Percentiles rank a stretch among this genome's conserved stretches.
phyloP scores from a whole-genome alignment of 2,113 vertebrate genomes.

The Eudyptes chrysolophus region DNA sequence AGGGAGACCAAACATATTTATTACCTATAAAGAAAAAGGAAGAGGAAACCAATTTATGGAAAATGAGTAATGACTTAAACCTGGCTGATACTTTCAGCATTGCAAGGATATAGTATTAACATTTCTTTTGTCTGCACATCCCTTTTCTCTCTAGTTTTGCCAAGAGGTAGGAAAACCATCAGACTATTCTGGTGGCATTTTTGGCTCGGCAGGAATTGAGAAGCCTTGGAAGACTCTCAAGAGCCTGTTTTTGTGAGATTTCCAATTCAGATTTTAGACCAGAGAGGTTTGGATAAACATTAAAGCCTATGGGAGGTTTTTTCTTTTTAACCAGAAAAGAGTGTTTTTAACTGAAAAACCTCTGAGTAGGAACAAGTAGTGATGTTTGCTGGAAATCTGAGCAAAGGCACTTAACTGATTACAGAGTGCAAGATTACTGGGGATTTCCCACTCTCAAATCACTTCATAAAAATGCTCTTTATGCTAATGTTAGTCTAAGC shows the following conservation, averaged over 20 bases:
- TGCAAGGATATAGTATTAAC: not conserved
- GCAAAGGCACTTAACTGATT: slow-evolving; percentile 31
- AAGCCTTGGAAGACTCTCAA: slow-evolving; percentile 46
- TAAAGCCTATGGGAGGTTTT: slow-evolving; percentile 31
- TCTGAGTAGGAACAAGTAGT: slow-evolving; percentile 19
- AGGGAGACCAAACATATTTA: not conserved
- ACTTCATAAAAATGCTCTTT: slow-evolving; percentile 26
- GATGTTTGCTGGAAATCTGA: slow-evolving; percentile 29
- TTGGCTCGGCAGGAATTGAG: slow-evolving; percentile 45
- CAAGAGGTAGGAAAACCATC: slow-evolving; percentile 50
- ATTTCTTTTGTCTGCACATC: slow-evolving; percentile 40
- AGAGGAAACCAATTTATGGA: not conserved
- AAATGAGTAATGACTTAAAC: slow-evolving; percentile 11
- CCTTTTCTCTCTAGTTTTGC: slow-evolving; percentile 50
- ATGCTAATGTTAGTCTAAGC: not conserved
- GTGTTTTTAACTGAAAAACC: slow-evolving; percentile 22
- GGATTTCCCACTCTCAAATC: slow-evolving; percentile 38
- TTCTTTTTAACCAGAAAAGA: slow-evolving; percentile 26
- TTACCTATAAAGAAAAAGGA: not conserved
- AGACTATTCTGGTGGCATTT: slow-evolving; percentile 57
- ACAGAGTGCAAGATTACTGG: slow-evolving; percentile 13
- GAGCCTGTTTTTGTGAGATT: slow-evolving; percentile 52
- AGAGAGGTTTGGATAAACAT: slow-evolving; percentile 54
- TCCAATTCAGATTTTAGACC: slow-evolving; percentile 49
- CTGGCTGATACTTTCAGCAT: not conserved